Evolutionary conservation across 2,888 invertebrate species (phyloP).

Genomic region (Brenthis daphne): DNA sequence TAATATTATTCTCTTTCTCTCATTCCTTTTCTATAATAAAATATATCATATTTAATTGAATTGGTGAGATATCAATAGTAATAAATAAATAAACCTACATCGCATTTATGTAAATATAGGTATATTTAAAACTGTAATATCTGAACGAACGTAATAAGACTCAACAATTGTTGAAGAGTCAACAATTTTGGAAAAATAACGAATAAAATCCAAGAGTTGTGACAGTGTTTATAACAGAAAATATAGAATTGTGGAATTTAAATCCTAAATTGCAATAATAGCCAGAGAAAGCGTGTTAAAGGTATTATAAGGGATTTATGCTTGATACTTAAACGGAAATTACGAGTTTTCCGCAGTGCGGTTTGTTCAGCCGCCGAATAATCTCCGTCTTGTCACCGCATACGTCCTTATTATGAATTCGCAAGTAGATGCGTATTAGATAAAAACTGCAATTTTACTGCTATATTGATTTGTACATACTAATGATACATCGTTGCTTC

Average conservation of each 20-base stretch:
- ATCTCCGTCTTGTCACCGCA: constrained; percentile 65
- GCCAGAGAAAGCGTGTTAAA: constrained; percentile 52
- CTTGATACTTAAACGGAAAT: constrained; percentile 61
- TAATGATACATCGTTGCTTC: too few species aligned
- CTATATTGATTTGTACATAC: too few species aligned
- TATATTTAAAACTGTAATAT: too few species aligned
- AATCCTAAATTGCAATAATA: constrained; percentile 52
- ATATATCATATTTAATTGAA: too few species aligned
- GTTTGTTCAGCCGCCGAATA: constrained; percentile 55
- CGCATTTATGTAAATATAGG: too few species aligned
- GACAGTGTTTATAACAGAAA: constrained; percentile 46
- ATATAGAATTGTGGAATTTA: constrained; percentile 47
- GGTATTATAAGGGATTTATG: constrained; percentile 62
- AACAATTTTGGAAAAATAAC: constrained; percentile 22
- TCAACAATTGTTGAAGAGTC: background rate
- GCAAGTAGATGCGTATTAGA: background rate
- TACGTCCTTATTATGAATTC: constrained; percentile 51
- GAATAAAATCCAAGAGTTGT: constrained; percentile 31
- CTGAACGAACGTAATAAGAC: too few species aligned
- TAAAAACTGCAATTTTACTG: background rate
- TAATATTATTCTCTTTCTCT: too few species aligned
- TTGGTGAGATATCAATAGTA: too few species aligned
- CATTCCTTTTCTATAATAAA: too few species aligned
- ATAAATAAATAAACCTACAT: too few species aligned
- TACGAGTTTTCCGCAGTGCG: constrained; percentile 66